These are phyloP conservation scores for sheep (Ovis aries) DNA, from an alignment of 2,113 vertebrate species.

Conservation along the genomic window ARS-UI_Ramb_v3.0 NC_056055.1:210827501-210828000, in stretches of 20 bases:
- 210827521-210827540: not conserved
- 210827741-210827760: not conserved
- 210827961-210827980: not conserved
- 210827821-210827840: not conserved
- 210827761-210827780: not conserved
- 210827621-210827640: not conserved
- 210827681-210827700: not conserved
- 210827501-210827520: not conserved
- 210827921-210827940: not conserved
- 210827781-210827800: accelerated
- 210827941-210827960: not conserved
- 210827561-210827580: not conserved
- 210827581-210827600: not conserved
- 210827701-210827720: not conserved
- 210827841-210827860: not conserved
- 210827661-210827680: not conserved
- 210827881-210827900: not conserved
- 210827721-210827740: not conserved
- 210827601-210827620: not conserved
- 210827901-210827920: not conserved
- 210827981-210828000: not conserved
- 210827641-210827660: not conserved
- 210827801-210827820: not conserved
- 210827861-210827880: not conserved
- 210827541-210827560: not conserved